These are phyloP conservation scores for Bombus difficillimus DNA, from an alignment of 1,140 invertebrate genomes.

Conservation along the genomic window DNA sequence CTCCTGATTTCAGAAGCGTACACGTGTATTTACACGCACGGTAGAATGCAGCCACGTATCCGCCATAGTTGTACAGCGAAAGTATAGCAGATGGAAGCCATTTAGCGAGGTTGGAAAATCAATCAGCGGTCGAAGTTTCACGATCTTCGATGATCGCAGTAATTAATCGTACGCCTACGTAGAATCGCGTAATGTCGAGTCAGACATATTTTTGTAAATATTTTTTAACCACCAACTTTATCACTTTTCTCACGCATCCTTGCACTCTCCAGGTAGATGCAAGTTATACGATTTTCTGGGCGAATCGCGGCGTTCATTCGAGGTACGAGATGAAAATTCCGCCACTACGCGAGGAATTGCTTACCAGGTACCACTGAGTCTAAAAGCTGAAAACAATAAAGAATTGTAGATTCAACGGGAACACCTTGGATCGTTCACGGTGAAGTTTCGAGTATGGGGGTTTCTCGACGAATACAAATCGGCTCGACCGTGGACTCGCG, in stretches of 20 bases:
- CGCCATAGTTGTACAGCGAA: neutral
- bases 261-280: neutral
- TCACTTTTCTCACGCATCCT: accelerated
- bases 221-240: too few relatives aligned
- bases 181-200: too few relatives aligned
- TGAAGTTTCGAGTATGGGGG: constrained; percentile 36
- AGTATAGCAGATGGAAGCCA: too few relatives aligned
- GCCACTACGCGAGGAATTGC: neutral
- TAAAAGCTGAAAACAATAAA: constrained; percentile 16
- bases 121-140: too few relatives aligned
- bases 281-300: neutral
- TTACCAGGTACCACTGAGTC: too few relatives aligned
- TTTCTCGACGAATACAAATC: constrained; percentile 64
- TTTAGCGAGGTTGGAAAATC: too few relatives aligned
- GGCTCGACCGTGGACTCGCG: constrained; percentile 42
- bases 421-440: constrained; percentile 23
- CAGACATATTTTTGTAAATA: too few relatives aligned
- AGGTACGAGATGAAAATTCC: neutral
- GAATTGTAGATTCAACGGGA: constrained; percentile 50
- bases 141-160: too few relatives aligned
- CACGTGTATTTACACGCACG: neutral
- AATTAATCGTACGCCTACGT: too few relatives aligned
- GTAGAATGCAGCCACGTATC: neutral
- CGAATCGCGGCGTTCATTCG: neutral
- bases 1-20: neutral